phyloP scores from a whole-genome alignment of 2,888 invertebrate species.

The Nephrotoma appendiculata region DNA sequence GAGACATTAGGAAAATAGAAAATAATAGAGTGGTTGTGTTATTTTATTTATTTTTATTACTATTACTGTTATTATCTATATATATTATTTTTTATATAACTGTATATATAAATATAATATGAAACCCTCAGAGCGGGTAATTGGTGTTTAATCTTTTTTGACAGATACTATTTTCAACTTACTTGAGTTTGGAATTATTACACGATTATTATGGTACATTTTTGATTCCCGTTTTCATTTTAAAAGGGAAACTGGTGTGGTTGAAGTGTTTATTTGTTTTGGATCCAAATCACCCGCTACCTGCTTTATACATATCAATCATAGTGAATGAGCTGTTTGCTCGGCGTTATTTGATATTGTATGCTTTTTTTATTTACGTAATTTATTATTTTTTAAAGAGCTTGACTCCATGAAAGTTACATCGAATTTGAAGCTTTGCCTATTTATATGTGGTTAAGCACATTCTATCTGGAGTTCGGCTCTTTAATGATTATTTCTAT shows the following conservation, averaged over 20 bases:
- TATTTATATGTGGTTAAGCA: too few species aligned
- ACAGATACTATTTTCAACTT: slow-evolving; percentile 33
- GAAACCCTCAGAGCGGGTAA: slow-evolving; percentile 20
- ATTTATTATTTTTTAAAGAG: too few species aligned
- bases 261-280: background rate
- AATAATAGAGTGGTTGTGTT: background rate
- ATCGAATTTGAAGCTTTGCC: too few species aligned
- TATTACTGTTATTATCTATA: background rate
- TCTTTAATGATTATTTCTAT: too few species aligned
- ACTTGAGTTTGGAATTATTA: slow-evolving; percentile 1
- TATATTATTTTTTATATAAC: background rate
- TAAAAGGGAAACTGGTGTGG: background rate
- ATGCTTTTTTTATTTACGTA: too few species aligned
- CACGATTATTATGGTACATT: background rate
- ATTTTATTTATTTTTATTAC: background rate
- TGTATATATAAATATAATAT: background rate
- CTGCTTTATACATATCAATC: too few species aligned
- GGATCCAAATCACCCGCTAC: too few species aligned
- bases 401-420: too few species aligned
- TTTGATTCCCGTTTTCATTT: background rate
- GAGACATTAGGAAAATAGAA: background rate
- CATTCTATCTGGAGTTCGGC: too few species aligned
- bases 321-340: too few species aligned
- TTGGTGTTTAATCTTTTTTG: slow-evolving; percentile 36
- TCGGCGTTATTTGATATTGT: too few species aligned